Conservation (phyloP, 2,888 invertebrate species). For the Apamea sordens region DNA sequence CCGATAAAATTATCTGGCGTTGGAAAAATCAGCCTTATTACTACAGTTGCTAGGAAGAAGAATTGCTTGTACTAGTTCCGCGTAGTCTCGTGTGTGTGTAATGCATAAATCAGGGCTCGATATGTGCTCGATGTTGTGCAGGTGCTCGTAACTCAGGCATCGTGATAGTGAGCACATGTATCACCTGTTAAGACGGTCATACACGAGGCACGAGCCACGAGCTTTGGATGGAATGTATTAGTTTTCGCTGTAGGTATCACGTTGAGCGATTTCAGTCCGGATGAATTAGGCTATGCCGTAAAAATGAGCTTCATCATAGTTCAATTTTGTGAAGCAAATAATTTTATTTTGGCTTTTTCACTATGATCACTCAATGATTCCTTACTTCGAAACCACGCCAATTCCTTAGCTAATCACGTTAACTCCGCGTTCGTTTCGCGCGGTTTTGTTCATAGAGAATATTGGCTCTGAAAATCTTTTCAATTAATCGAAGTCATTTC, state of each 20-base stretch:
- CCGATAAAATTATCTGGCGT: no score
- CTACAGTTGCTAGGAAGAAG: neutral
- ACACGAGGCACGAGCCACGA: neutral
- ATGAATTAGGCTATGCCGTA: neutral
- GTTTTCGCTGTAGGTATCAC: neutral
- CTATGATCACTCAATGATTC: no score
- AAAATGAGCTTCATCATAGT: neutral
- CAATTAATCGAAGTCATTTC: neutral
- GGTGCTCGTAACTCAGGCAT: conserved; percentile 38
- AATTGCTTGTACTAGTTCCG: neutral
- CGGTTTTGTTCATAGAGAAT: no score
- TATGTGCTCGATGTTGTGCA: conserved; percentile 4
- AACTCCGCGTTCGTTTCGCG: no score
- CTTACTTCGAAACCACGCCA: no score
- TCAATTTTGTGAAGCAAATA: neutral
- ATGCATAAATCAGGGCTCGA: conserved; percentile 46
- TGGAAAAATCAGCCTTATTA: no score
- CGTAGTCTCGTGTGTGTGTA: conserved; percentile 10
- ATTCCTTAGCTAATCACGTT: no score
- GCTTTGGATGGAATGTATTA: neutral
- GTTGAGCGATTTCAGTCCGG: neutral
- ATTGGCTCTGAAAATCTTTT: neutral
- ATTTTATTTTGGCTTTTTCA: neutral
- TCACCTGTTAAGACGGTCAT: neutral
- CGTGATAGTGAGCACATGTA: conserved; percentile 9